Evolutionary conservation across 2,113 vertebrate genomes (phyloP).

Genomic region (Myiagra hebetior): DNA sequence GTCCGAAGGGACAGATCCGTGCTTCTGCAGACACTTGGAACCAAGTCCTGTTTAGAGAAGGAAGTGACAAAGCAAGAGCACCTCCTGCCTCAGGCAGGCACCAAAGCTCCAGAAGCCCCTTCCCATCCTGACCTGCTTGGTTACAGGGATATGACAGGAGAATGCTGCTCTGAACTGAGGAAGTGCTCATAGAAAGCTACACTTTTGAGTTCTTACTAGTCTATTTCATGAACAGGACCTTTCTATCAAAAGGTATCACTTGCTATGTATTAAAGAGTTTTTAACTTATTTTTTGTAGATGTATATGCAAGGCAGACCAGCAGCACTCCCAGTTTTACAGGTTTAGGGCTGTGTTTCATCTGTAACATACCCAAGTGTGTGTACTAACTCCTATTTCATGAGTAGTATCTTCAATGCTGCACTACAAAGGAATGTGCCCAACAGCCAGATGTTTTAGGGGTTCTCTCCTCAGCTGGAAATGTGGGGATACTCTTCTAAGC

Average conservation of each 20-base stretch:
- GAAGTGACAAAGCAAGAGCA: not conserved
- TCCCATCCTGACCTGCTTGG: not conserved
- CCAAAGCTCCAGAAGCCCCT: not conserved
- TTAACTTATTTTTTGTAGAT: not conserved
- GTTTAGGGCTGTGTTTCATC: not conserved
- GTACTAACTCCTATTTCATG: not conserved
- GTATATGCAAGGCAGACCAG: not conserved
- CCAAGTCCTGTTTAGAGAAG: not conserved
- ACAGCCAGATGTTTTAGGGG: not conserved
- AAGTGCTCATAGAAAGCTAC: not conserved
- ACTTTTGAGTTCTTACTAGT: not conserved
- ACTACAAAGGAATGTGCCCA: not conserved
- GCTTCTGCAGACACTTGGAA: not conserved
- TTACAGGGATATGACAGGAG: not conserved
- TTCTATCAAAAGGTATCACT: not conserved
- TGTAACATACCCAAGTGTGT: not conserved
- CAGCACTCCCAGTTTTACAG: not conserved
- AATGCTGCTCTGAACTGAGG: not conserved
- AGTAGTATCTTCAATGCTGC: not conserved
- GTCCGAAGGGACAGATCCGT: not conserved
- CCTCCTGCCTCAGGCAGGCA: not conserved
- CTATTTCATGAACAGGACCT: not conserved
- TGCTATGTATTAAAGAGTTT: not conserved
- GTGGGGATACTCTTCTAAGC: not conserved
- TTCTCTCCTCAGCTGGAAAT: not conserved